Evolutionary conservation across 2,113 vertebrate genomes (phyloP).

Genomic region (Casuarius casuarius): DNA sequence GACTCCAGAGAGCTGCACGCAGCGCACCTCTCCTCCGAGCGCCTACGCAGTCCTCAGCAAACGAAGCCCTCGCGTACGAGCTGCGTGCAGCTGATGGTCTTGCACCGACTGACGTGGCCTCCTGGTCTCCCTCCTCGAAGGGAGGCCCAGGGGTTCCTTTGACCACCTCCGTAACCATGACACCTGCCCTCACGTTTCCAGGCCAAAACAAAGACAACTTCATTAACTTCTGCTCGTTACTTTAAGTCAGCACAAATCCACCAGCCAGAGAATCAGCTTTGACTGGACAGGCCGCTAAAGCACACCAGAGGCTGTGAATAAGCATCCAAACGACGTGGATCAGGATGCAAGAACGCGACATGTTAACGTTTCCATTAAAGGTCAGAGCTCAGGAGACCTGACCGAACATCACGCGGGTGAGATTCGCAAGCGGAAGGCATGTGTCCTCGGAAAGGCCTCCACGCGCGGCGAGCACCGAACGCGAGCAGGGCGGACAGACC

Average conservation of each 20-base stretch:
- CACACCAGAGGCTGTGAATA: neutral
- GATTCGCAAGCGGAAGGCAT: neutral
- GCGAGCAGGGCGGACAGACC: neutral
- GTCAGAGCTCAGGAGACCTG: neutral
- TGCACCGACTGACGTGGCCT: neutral
- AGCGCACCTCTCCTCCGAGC: neutral
- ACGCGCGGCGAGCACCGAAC: neutral
- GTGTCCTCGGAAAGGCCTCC: neutral
- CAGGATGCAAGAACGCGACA: neutral
- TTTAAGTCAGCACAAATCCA: neutral
- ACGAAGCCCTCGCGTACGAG: neutral
- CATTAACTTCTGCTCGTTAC: neutral
- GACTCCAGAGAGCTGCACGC: rapidly evolving
- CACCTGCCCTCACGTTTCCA: neutral
- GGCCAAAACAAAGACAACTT: neutral
- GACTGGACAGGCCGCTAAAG: neutral
- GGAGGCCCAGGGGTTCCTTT: neutral
- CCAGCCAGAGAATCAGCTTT: neutral
- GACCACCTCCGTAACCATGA: neutral
- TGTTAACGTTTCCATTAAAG: rapidly evolving
- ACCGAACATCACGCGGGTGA: rapidly evolving
- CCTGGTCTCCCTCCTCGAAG: neutral
- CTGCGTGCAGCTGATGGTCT: neutral
- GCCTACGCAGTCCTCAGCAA: neutral
- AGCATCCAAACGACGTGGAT: neutral